These are phyloP conservation scores for Ondatra zibethicus DNA, from an alignment of 2,113 vertebrate species.

Conservation along the genomic window DNA sequence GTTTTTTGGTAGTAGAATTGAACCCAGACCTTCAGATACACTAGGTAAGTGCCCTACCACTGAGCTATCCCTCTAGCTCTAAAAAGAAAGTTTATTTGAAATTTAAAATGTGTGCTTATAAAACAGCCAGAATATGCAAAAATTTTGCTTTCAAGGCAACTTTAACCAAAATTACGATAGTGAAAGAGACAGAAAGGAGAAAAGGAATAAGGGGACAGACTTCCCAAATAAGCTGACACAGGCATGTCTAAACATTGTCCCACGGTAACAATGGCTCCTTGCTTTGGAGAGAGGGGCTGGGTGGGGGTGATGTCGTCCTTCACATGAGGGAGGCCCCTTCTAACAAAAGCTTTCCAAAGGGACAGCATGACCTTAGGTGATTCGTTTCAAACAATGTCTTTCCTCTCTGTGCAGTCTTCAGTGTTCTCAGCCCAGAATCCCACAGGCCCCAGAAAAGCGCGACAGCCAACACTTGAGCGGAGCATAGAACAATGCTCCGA, in stretches of 20 bases:
- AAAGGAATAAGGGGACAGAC: background rate
- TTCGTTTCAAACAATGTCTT: background rate
- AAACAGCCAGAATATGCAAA: background rate
- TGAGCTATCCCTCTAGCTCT: background rate
- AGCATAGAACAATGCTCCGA: background rate
- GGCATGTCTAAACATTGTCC: background rate
- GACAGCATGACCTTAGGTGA: background rate
- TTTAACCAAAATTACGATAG: background rate
- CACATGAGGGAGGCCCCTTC: background rate
- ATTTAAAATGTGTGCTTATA: background rate
- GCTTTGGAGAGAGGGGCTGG: background rate
- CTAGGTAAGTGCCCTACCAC: background rate
- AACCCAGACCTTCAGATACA: background rate
- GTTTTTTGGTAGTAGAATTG: background rate
- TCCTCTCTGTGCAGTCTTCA: background rate
- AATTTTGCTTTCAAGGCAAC: slow-evolving; percentile 18
- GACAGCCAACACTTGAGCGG: background rate
- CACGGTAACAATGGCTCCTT: background rate
- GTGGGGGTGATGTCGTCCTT: background rate
- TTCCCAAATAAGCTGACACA: background rate
- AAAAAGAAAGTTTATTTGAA: slow-evolving; percentile 31
- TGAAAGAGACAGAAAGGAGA: background rate
- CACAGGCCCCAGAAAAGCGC: background rate
- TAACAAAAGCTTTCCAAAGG: background rate
- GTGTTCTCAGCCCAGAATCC: background rate